A percentile compares a stretch with the other conserved stretches of the same genome.
These are phyloP conservation scores for Pterobdella sp. DNA, from an alignment of 2,888 invertebrate genomes.

Conservation along the genomic window DNA sequence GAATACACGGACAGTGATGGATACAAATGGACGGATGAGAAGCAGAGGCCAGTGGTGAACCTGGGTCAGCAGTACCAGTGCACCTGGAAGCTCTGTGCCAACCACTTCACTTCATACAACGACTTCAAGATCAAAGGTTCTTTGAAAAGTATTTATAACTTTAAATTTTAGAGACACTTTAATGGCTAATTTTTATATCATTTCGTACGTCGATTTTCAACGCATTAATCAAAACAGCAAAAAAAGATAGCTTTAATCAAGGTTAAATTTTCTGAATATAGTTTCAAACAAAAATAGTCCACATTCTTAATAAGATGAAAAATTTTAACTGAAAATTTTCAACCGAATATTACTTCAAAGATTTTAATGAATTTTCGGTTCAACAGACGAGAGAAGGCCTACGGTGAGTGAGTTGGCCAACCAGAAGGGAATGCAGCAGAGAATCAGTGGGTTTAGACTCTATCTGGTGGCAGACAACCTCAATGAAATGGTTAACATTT, in stretches of 20 bases:
- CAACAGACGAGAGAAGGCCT: constrained; percentile 72
- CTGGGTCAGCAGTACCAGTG: constrained; percentile 62
- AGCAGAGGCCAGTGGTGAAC: constrained; percentile 53
- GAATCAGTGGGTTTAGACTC: constrained; percentile 88
- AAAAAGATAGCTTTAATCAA: neutral
- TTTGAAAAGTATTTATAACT: too few species aligned
- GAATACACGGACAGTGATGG: constrained; percentile 51
- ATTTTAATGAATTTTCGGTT: neutral
- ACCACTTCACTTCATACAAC: constrained; percentile 66
- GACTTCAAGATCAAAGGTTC: constrained; percentile 72
- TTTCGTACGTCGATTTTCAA: too few species aligned
- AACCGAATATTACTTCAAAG: neutral
- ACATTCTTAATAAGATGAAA: neutral
- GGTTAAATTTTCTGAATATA: too few species aligned
- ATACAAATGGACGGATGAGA: constrained; percentile 48
- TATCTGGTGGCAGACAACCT: constrained; percentile 84
- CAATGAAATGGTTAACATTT: constrained; percentile 88
- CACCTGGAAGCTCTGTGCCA: constrained; percentile 66
- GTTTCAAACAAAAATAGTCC: neutral
- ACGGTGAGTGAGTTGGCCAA: constrained; percentile 80
- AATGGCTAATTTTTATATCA: too few species aligned
- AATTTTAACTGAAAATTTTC: neutral
- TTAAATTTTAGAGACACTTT: too few species aligned
- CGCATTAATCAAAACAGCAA: neutral
- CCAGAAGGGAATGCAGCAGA: constrained; percentile 75